phyloP scores from a whole-genome alignment of 2,113 vertebrate species.

The Otis tarda region DNA sequence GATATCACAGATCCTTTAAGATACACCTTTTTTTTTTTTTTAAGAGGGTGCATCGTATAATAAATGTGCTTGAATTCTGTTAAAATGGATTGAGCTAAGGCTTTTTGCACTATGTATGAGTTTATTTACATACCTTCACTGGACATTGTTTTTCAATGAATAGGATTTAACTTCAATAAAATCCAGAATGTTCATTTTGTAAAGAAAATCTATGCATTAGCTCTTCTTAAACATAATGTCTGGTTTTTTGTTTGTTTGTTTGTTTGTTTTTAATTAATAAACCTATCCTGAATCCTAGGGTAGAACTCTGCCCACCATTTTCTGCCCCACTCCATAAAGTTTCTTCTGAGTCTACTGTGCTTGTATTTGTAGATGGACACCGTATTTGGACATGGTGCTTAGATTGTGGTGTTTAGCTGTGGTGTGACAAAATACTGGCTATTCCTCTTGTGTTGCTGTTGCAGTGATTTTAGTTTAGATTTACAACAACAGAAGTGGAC shows the following conservation, averaged over 20 bases:
- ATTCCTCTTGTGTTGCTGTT: neutral
- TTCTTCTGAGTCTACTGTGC: neutral
- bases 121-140: neutral
- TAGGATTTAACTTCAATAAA: neutral
- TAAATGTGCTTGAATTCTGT: neutral
- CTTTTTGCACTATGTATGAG: neutral
- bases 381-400: neutral
- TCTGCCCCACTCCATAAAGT: neutral
- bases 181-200: neutral
- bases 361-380: neutral
- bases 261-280: neutral
- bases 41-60: neutral
- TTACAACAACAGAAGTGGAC: neutral
- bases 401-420: neutral
- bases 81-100: neutral
- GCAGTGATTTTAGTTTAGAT: neutral
- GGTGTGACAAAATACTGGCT: neutral
- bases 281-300: neutral
- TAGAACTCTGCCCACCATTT: neutral
- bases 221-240: neutral
- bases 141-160: neutral
- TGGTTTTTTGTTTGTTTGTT: too few relatives aligned
- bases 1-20: neutral
- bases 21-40: too few relatives aligned
- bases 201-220: neutral